Evolutionary conservation across 2,888 invertebrate genomes (phyloP).

Genomic region (Scelioninae gen. 2): DNA sequence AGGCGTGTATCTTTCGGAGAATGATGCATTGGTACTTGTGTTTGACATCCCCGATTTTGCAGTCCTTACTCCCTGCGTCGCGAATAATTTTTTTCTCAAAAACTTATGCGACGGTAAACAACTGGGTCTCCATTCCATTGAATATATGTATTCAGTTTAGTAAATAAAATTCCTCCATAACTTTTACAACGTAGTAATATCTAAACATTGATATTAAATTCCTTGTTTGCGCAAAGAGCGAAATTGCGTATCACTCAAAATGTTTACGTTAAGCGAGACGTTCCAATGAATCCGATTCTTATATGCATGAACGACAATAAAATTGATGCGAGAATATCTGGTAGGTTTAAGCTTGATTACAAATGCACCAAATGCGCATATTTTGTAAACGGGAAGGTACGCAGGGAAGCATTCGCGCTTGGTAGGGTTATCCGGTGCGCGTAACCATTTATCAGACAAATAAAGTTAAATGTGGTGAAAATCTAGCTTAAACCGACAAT

Average conservation of each 20-base stretch:
- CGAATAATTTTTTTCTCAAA: constrained; percentile 1
- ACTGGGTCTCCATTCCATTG: not conserved
- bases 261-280: too few species aligned
- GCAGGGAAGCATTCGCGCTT: constrained; percentile 34
- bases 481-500: constrained; percentile 60
- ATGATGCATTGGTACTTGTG: constrained; percentile 48
- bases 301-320: constrained; percentile 4
- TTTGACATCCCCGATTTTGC: constrained; percentile 44
- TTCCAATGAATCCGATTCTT: not conserved
- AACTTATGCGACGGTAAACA: not conserved
- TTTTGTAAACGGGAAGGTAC: constrained; percentile 23
- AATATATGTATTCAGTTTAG: too few species aligned
- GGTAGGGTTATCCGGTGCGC: constrained; percentile 35
- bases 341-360: constrained; percentile 26
- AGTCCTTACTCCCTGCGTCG: constrained; percentile 8
- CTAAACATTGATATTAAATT: too few species aligned
- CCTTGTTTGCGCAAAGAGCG: too few species aligned
- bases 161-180: too few species aligned
- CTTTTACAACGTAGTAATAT: too few species aligned
- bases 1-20: constrained; percentile 48
- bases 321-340: constrained; percentile 13
- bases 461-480: constrained; percentile 65
- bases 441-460: constrained; percentile 55
- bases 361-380: constrained; percentile 21
- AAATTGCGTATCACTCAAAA: too few species aligned